These are phyloP conservation scores for Incurvaria masculella DNA, from an alignment of 2,888 invertebrate genomes.

Conservation along the genomic window DNA sequence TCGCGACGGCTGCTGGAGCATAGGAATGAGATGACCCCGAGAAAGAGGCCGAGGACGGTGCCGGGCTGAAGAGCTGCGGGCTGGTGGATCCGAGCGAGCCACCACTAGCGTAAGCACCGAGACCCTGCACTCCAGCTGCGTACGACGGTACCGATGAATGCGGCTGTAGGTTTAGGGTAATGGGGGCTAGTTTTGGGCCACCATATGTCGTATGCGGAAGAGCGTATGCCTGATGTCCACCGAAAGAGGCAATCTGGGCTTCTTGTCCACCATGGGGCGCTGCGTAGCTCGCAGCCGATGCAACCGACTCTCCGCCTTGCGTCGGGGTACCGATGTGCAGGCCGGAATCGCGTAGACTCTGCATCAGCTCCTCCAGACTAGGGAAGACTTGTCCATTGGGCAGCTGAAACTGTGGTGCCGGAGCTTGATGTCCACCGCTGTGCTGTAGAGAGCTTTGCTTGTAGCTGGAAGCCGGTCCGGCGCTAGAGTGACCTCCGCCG, in stretches of 20 bases:
- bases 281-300: slow-evolving; percentile 26
- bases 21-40: slow-evolving; percentile 24
- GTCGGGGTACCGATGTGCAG: neutral
- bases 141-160: slow-evolving; percentile 33
- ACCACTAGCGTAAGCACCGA: slow-evolving; percentile 32
- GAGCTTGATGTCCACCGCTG: too few relatives aligned
- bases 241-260: slow-evolving; percentile 27
- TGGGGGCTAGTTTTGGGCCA: slow-evolving; percentile 23
- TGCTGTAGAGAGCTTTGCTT: too few relatives aligned
- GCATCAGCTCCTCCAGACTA: neutral
- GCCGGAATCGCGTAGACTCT: neutral
- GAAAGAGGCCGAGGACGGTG: slow-evolving; percentile 2
- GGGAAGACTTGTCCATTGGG: neutral
- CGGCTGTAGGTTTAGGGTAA: slow-evolving; percentile 26
- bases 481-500: neutral
- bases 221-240: slow-evolving; percentile 25
- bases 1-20: slow-evolving; percentile 18
- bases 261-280: slow-evolving; percentile 7
- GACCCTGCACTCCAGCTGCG: slow-evolving; percentile 40
- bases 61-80: slow-evolving; percentile 40
- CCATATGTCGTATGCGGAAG: slow-evolving; percentile 32
- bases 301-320: slow-evolving; percentile 16
- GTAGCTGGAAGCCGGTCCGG: neutral
- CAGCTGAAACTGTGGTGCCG: neutral
- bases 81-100: slow-evolving; percentile 27